Evolutionary conservation across 2,113 vertebrate genomes (phyloP), one percentile per base, ranked within the genome.

Genomic region (Phaetusa simplex): DNA sequence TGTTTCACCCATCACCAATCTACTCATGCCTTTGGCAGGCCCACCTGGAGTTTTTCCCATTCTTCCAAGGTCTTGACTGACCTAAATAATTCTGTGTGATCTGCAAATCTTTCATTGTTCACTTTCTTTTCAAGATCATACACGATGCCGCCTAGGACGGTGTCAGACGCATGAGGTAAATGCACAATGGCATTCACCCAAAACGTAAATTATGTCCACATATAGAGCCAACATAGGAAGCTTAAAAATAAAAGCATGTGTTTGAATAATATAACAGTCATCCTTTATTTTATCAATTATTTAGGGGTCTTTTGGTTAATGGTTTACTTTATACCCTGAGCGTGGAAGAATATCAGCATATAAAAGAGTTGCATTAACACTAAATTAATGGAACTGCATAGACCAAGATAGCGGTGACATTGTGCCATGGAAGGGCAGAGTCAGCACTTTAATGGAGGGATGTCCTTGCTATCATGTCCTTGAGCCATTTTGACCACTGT

Each of bases 101-200:
- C 92, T 49, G 52, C 34, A 95, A 59, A 45, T 67, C 69, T 93
- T 65, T 53, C 94, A 92, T 95, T 94, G 95, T 89, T 97, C 96
- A 67, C 61, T 91, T 84, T 56, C 77, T 76, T 94, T 71, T 95
- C 91, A 82, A 95, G 97, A 95, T 97, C 95, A 96, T 47, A 95
- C 59, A 4, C 9, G 1, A 9, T 40, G 70, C 94, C 91, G 93
- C 92, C 77, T 1, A 3, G 58, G 56, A 50, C 0, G 5, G 53
- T 67, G 76, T 52, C 38, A 20, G 71, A 38, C 67, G 74, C 72
- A 8, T 0, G 12, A 92, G 49, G 47, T 59, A 36, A 82, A 67
- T 5, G 83, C 18, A 29, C 78, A 53, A 79, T 91, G 96, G 92
- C 95, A 45, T 72, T 65, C 47, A 71, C 86, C 97, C 94, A 96